These are phyloP conservation scores for Spheniscus humboldti DNA, from an alignment of 2,797 vertebrate genomes.

Conservation along the genomic window DNA sequence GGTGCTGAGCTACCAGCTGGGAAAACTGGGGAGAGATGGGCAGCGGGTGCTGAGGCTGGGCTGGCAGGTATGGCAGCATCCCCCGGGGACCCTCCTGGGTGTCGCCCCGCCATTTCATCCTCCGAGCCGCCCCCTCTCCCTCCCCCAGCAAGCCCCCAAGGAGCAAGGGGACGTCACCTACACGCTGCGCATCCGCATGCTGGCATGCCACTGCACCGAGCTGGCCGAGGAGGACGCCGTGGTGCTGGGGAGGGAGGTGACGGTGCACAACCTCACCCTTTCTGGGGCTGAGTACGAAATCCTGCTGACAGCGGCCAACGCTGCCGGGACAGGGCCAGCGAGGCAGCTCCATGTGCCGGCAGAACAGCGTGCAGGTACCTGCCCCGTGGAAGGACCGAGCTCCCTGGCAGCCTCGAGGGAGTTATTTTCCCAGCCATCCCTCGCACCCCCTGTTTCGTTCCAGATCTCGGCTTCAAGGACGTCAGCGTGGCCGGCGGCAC, in stretches of 20 bases:
- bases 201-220: not conserved
- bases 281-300: constrained; percentile 52
- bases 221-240: accelerated
- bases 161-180: not conserved
- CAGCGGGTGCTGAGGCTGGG: constrained; percentile 35
- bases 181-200: not conserved
- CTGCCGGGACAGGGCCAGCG: not conserved
- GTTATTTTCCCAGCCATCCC: not conserved
- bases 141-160: not conserved
- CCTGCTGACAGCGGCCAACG: not conserved
- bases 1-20: not conserved
- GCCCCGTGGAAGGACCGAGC: accelerated
- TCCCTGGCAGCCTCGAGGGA: not conserved
- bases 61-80: constrained; percentile 35
- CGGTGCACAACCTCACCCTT: not conserved
- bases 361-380: not conserved
- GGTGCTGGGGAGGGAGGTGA: not conserved
- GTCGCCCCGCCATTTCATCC: not conserved
- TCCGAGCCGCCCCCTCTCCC: accelerated
- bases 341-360: not conserved
- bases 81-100: not conserved
- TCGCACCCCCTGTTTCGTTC: accelerated
- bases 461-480: not conserved
- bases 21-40: not conserved
- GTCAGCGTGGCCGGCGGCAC: accelerated